Percentiles rank a stretch among this genome's conserved stretches.
Evolutionary conservation across 53 echinoderm and acorn worm genomes (phyloP).

Genomic region (Antedon mediterranea): DNA sequence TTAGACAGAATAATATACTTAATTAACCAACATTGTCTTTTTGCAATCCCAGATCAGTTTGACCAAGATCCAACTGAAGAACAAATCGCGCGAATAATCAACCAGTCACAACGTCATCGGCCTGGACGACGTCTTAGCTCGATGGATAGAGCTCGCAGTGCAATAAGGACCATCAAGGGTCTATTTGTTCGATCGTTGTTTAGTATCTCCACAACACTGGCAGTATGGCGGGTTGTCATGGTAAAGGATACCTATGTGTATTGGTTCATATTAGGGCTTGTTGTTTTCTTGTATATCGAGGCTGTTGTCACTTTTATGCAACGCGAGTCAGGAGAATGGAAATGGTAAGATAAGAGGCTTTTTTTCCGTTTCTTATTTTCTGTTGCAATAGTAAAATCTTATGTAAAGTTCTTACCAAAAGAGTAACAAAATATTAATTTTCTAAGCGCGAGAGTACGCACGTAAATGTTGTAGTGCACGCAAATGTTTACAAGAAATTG

Average conservation of each 20-base stretch:
- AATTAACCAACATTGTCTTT: too few species aligned
- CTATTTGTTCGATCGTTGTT: not conserved
- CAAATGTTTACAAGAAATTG: too few species aligned
- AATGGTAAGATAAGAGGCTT: not conserved
- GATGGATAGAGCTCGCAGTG: not conserved
- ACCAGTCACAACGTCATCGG: not conserved
- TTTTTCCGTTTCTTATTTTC: too few species aligned
- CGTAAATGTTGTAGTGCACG: too few species aligned
- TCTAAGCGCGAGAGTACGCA: too few species aligned
- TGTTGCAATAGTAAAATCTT: too few species aligned
- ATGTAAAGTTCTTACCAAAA: too few species aligned
- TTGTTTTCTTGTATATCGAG: not conserved
- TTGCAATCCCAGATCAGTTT: not conserved
- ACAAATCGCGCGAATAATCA: not conserved
- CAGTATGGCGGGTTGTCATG: not conserved
- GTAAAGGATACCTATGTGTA: not conserved
- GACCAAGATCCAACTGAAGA: not conserved
- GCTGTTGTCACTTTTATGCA: not conserved
- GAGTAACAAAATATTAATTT: too few species aligned
- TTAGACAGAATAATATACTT: too few species aligned
- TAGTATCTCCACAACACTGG: not conserved
- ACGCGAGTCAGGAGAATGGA: not conserved
- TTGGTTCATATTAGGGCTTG: not conserved
- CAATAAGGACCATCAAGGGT: not conserved
- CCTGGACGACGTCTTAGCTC: not conserved